These are phyloP conservation scores for Calliphora vomitoria DNA, from an alignment of 2,888 invertebrate genomes.

Conservation along the genomic window DNA sequence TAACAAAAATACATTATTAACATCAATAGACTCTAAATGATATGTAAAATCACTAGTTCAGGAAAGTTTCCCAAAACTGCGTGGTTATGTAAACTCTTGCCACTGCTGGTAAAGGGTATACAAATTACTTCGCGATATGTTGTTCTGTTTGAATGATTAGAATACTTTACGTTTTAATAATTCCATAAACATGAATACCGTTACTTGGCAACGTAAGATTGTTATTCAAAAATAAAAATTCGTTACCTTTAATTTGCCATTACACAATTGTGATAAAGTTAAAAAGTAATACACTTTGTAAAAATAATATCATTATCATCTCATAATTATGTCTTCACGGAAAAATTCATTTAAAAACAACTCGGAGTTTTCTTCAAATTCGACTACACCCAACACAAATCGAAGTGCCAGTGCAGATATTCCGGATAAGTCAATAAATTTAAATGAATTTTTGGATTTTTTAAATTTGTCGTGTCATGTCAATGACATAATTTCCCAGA, in stretches of 20 bases:
- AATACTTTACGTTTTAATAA: too few species aligned
- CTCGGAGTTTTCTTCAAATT: conserved; percentile 4
- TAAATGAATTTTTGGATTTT: conserved; percentile 84
- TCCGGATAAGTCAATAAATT: conserved; percentile 77
- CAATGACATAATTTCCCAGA: conserved; percentile 82
- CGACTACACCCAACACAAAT: conserved; percentile 11
- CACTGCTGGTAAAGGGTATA: too few species aligned
- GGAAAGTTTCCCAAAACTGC: too few species aligned
- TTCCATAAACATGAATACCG: background rate
- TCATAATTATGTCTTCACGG: conserved; percentile 29
- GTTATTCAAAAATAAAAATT: conserved; percentile 39
- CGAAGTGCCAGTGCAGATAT: conserved; percentile 34
- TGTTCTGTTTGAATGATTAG: too few species aligned
- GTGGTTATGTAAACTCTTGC: too few species aligned
- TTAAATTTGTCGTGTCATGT: conserved; percentile 84
- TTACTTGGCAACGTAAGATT: conserved; percentile 71
- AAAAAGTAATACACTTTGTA: background rate
- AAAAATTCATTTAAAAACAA: conserved; percentile 30
- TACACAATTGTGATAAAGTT: background rate
- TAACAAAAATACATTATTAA: too few species aligned
- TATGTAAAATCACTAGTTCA: too few species aligned
- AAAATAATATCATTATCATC: background rate
- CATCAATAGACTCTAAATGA: too few species aligned
- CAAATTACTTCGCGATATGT: too few species aligned
- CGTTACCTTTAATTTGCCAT: background rate